phyloP scores from a whole-genome alignment of 1,140 invertebrate genomes.

The Leptoteleia sp. region DNA sequence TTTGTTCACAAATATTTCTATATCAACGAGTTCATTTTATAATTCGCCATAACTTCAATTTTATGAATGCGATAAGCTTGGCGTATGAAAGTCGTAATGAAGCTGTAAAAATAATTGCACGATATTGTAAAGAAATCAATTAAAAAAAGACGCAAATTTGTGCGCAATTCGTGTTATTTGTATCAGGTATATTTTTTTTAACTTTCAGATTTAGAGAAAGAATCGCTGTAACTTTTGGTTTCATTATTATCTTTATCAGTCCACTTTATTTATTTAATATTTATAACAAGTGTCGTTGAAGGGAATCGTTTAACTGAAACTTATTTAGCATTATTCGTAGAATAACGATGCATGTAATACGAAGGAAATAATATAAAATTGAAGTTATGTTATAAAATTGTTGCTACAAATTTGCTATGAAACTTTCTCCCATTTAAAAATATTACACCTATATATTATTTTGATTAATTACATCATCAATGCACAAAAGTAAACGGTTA shows the following conservation, averaged over 20 bases:
- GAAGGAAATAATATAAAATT: background rate
- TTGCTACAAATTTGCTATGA: background rate
- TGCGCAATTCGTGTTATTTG: background rate
- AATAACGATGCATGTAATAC: too few species aligned
- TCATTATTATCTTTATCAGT: slow-evolving; percentile 37
- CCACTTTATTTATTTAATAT: slow-evolving; percentile 18
- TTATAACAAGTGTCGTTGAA: slow-evolving; percentile 8
- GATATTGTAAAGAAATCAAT: too few species aligned
- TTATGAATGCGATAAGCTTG: background rate
- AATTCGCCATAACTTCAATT: slow-evolving; percentile 20
- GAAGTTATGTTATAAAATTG: slow-evolving; percentile 16
- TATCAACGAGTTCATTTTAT: background rate
- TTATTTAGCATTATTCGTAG: background rate
- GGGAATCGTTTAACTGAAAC: background rate
- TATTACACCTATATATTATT: background rate
- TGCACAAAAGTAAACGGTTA: background rate
- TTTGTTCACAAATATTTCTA: background rate
- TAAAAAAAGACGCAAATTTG: background rate
- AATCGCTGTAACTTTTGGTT: slow-evolving; percentile 3
- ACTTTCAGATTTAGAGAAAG: background rate
- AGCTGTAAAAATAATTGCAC: too few species aligned
- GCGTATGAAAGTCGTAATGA: too few species aligned
- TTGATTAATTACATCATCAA: background rate
- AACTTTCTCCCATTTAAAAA: background rate
- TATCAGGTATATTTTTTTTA: background rate